A percentile compares a stretch with the other conserved stretches of the same genome.
Conservation (phyloP, 2,888 invertebrate genomes). For the Eristalis tenax region DNA sequence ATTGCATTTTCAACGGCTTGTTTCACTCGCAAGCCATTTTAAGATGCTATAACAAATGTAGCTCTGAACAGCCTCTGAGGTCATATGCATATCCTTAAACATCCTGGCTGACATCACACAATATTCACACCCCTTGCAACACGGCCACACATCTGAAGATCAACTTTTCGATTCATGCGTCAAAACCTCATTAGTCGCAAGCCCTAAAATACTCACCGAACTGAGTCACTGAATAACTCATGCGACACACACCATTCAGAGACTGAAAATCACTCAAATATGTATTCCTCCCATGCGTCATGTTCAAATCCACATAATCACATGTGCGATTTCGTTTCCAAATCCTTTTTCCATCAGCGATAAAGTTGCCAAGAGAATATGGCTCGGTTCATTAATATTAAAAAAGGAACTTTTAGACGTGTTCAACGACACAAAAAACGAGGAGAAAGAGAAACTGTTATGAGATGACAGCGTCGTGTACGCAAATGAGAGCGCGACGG, state of each 20-base stretch:
- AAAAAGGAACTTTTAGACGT: neutral
- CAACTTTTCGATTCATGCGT: neutral
- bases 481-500: constrained; percentile 10
- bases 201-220: neutral
- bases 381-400: neutral
- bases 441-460: neutral
- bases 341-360: neutral
- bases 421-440: neutral
- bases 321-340: neutral
- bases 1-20: no score
- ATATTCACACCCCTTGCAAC: no score
- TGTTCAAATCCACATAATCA: neutral
- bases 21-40: no score
- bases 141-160: neutral
- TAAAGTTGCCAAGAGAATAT: neutral
- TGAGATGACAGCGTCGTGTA: neutral
- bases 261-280: neutral
- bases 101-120: no score
- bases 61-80: no score
- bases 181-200: neutral
- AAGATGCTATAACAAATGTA: no score
- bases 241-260: neutral
- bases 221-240: neutral
- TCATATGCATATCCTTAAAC: no score
- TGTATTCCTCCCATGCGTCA: neutral